phyloP scores from a whole-genome alignment of 2,888 invertebrate species.

The Kuschelorhynchus macadamiae region DNA sequence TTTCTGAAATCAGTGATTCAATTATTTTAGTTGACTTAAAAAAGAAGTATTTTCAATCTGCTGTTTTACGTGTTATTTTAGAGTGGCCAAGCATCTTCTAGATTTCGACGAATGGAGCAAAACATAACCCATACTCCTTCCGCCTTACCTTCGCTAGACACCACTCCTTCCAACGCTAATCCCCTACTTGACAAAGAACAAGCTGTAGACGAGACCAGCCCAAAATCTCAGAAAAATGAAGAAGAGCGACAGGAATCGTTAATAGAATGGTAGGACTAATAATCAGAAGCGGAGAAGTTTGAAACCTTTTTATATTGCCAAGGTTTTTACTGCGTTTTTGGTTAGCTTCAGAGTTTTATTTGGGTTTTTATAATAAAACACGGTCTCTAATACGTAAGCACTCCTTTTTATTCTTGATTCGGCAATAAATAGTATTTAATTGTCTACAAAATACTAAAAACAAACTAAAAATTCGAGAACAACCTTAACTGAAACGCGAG shows the following conservation, averaged over 20 bases:
- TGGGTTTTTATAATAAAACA: too few species aligned
- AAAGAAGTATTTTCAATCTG: too few species aligned
- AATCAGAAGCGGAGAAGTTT: not conserved
- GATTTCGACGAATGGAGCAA: conserved; percentile 39
- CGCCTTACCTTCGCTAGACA: conserved; percentile 7
- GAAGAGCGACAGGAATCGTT: conserved; percentile 52
- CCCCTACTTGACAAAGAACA: conserved; percentile 30
- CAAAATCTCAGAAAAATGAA: conserved; percentile 15
- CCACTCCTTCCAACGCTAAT: conserved; percentile 18
- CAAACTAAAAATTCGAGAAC: too few species aligned
- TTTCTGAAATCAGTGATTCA: too few species aligned
- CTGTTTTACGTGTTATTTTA: conserved; percentile 16
- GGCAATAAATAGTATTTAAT: too few species aligned
- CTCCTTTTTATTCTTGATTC: too few species aligned
- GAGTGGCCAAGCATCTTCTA: conserved; percentile 26
- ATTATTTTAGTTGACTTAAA: too few species aligned
- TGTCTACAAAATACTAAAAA: too few species aligned
- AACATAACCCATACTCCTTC: conserved; percentile 31
- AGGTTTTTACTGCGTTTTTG: too few species aligned
- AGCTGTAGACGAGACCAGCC: conserved; percentile 5
- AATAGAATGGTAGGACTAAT: conserved; percentile 54
- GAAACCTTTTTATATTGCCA: not conserved
- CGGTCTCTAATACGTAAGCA: too few species aligned
- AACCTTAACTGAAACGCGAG: too few species aligned
- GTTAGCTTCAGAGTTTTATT: too few species aligned